Conservation (phyloP, 2,797 vertebrate species). For the Rhadinocentrus ornatus region DNA sequence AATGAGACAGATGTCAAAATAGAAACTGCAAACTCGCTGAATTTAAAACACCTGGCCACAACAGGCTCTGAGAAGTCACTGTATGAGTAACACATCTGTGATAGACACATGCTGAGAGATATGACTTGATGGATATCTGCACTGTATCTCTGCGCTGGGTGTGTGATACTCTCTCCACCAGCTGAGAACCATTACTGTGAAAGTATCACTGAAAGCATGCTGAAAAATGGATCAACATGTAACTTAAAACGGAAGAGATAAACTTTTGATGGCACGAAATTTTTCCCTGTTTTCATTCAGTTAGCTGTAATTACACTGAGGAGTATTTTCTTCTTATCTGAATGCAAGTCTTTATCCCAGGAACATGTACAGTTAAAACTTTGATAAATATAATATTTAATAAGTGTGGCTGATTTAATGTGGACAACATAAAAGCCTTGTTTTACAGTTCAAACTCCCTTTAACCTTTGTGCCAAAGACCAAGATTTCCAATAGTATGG, state of each 20-base stretch:
- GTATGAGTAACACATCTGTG: constrained; percentile 20
- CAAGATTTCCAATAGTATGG: constrained; percentile 8
- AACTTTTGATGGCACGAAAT: background rate
- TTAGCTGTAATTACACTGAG: background rate
- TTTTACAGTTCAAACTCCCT: constrained; percentile 3
- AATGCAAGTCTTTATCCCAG: background rate
- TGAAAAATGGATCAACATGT: background rate
- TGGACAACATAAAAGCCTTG: background rate
- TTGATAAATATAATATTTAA: constrained; percentile 4
- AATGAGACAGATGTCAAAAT: constrained; percentile 44
- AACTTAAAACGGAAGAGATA: background rate
- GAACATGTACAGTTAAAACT: background rate
- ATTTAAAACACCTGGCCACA: constrained; percentile 59
- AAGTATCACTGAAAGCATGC: background rate
- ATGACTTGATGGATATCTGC: constrained; percentile 30
- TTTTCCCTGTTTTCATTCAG: background rate
- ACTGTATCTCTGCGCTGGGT: constrained; percentile 15
- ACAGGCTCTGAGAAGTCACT: constrained; percentile 9
- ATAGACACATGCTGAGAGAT: constrained; percentile 37
- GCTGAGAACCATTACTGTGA: constrained; percentile 50
- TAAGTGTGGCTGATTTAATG: constrained; percentile 1
- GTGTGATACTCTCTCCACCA: constrained; percentile 52
- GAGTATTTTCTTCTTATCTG: background rate
- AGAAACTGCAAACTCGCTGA: constrained; percentile 17
- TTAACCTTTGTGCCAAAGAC: constrained; percentile 2